Conservation (phyloP, 2,888 invertebrate species). For the Catotricha subobsoleta region DNA sequence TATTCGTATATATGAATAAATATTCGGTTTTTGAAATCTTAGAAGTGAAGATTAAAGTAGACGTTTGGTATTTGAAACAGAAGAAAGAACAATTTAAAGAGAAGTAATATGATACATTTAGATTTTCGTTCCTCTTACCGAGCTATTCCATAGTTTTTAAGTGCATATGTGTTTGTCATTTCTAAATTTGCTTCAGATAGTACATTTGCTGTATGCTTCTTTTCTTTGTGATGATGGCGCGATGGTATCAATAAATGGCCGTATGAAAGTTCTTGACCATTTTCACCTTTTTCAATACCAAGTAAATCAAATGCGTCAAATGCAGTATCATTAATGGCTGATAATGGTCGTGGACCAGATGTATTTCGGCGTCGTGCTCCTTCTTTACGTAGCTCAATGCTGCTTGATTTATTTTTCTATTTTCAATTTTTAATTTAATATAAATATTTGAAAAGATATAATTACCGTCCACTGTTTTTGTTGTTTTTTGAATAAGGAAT, state of each 20-base stretch:
- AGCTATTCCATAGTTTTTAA: conserved; percentile 36
- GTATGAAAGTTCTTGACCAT: conserved; percentile 85
- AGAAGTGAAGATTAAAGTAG: too few species aligned
- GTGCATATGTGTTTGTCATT: conserved; percentile 28
- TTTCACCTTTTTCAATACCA: conserved; percentile 60
- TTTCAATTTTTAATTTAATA: conserved; percentile 5
- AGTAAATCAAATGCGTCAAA: conserved; percentile 72
- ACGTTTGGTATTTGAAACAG: too few species aligned
- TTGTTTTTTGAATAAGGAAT: conserved; percentile 65
- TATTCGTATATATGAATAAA: too few species aligned
- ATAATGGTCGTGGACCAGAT: conserved; percentile 65
- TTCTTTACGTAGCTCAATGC: conserved; percentile 51
- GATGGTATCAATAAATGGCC: conserved; percentile 68
- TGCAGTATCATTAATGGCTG: conserved; percentile 60
- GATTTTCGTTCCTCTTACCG: conserved; percentile 35
- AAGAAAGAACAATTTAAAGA: too few species aligned
- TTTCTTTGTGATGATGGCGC: conserved; percentile 30
- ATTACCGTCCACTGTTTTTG: conserved; percentile 39
- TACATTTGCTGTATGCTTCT: conserved; percentile 20
- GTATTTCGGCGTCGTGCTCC: conserved; percentile 60
- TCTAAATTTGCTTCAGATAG: conserved; percentile 24
- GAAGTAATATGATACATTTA: too few species aligned
- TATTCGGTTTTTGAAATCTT: too few species aligned
- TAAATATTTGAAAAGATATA: too few species aligned
- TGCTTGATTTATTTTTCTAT: conserved; percentile 14